Percentiles rank a stretch among this genome's conserved stretches.
These are phyloP conservation scores for Scalopus aquaticus DNA, from an alignment of 2,113 vertebrate genomes.

Conservation along the genomic window DNA sequence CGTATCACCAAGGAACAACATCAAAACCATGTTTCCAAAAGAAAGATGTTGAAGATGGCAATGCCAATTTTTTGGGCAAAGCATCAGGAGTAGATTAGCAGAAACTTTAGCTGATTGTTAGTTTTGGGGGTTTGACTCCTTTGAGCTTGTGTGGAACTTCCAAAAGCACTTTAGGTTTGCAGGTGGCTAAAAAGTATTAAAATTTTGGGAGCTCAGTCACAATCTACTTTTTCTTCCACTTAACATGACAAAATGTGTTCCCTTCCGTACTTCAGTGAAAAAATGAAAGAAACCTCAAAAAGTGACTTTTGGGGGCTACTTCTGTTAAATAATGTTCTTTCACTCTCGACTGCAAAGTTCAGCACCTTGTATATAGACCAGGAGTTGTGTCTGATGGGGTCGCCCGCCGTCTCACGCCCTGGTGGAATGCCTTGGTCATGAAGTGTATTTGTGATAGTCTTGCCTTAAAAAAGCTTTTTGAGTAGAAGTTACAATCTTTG, in stretches of 20 bases:
- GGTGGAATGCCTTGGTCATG: constrained; percentile 65
- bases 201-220: constrained; percentile 73
- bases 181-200: constrained; percentile 78
- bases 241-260: constrained; percentile 66
- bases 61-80: constrained; percentile 86
- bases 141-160: constrained; percentile 49
- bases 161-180: constrained; percentile 82
- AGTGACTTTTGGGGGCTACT: constrained; percentile 49
- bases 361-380: constrained; percentile 68
- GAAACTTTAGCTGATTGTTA: neutral
- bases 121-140: constrained; percentile 62
- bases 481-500: constrained; percentile 54
- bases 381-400: constrained; percentile 58
- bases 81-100: constrained; percentile 84
- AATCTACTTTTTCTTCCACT: constrained; percentile 70
- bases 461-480: constrained; percentile 42
- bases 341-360: constrained; percentile 61
- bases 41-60: constrained; percentile 81
- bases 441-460: constrained; percentile 65
- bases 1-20: constrained; percentile 84
- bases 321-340: constrained; percentile 55
- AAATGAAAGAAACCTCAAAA: constrained; percentile 67
- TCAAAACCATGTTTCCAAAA: constrained; percentile 85
- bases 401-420: constrained; percentile 59
- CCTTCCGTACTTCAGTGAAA: constrained; percentile 67